Evolutionary conservation across 2,113 vertebrate genomes (phyloP), one percentile per base, ranked within the genome.

Genomic region (Sterna hirundo): DNA sequence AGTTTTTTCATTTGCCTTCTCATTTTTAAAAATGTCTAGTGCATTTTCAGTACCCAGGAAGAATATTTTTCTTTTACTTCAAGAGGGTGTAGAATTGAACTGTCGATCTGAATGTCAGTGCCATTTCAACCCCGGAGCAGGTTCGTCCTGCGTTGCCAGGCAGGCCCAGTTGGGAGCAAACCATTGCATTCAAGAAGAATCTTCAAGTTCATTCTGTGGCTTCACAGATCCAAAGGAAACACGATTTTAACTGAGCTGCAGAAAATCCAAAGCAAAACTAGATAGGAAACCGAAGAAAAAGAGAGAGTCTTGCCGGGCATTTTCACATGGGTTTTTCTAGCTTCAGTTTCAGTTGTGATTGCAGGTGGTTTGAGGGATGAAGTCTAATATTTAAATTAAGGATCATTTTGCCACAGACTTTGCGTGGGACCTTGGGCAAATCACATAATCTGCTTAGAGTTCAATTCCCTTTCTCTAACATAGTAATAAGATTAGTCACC

Each of bases 401-500:
- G 93, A 69, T 95, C 82, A 40, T 77, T 94, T 97, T 92, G 75
- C 76, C 36, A 88, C 68, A 81, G 80, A 86, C 74, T 94, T 84
- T 60, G 21, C 70, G 64, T 88, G 78, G 93, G 82, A 96, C 84
- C 66, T 86, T 96, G 92, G 60, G 69, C 42, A 93, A 92, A 88
- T 93, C 47, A 46, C 75, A 83, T 94, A 94, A 94, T 76, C 78
- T 88, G 55, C 80, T 88, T 86, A 86, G 94, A 89, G 86, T 86
- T 95, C 94, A 85, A 88, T 91, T 96, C 76, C 5, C 52, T 90
- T 88, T 97, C 74, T 84, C 44, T 85, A 89, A 64, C 58, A 34
- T 21, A 54, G 51, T 93, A 95, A 95, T 95, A 95, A 93, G 91
- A 97, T 96, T 95, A 96, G 87, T 88, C 90, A 92, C 78, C 83